Conservation (phyloP, 2,888 invertebrate species). For the Leptopilina drosophilae region DNA sequence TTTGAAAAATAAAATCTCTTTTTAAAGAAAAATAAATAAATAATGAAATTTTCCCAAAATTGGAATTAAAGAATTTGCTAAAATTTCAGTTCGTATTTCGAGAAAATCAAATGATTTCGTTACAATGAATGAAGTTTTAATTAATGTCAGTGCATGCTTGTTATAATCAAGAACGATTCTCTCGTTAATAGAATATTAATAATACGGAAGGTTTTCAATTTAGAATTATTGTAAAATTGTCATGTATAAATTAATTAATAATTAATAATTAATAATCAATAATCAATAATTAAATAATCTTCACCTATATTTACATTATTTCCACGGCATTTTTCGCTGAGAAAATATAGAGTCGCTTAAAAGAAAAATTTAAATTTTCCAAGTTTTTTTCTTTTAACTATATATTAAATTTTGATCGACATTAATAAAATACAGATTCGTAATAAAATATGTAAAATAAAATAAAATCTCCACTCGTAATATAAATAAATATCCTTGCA, state of each 20-base stretch:
- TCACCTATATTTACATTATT: conserved; percentile 65
- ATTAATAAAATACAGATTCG: too few species aligned
- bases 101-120: not conserved
- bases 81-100: not conserved
- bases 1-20: not conserved
- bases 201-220: not conserved
- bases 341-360: not conserved
- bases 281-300: conserved; percentile 33
- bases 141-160: not conserved
- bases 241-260: conserved; percentile 19
- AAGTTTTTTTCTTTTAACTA: not conserved
- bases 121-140: conserved; percentile 14
- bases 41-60: not conserved
- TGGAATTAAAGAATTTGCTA: not conserved
- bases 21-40: not conserved
- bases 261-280: conserved; percentile 10
- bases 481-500: too few species aligned
- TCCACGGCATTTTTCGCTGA: not conserved
- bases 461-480: too few species aligned
- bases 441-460: too few species aligned
- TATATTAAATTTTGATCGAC: too few species aligned
- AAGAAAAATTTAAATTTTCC: not conserved
- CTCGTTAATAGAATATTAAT: conserved; percentile 4
- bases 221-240: conserved; percentile 58
- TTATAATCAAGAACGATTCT: not conserved